Conservation (phyloP, 2,797 vertebrate genomes). For the Neosalanx taihuensis region DNA sequence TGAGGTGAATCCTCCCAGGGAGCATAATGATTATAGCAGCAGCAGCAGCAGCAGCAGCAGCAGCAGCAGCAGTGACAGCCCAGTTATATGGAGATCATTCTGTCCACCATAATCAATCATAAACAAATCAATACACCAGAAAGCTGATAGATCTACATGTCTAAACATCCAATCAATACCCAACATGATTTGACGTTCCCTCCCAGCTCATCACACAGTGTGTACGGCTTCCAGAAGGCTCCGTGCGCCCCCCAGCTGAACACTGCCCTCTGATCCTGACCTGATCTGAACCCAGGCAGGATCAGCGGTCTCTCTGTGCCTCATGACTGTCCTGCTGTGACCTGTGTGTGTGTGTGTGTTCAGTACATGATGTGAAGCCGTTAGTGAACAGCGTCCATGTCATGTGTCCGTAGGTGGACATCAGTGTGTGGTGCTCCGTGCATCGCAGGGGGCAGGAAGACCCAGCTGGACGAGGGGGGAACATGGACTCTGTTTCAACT, state of each 20-base stretch:
- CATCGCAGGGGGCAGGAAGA: background rate
- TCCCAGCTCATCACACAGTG: background rate
- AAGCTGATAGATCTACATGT: background rate
- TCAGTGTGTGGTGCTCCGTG: too few relatives aligned
- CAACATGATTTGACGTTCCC: background rate
- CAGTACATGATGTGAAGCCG: background rate
- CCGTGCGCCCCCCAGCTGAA: background rate
- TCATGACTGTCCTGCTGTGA: slow-evolving; percentile 37
- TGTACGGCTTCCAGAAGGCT: background rate
- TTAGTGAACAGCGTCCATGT: too few relatives aligned
- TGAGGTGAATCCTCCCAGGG: too few relatives aligned
- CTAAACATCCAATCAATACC: background rate
- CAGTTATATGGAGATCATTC: too few relatives aligned
- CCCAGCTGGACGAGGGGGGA: slow-evolving; percentile 15
- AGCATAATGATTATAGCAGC: too few relatives aligned
- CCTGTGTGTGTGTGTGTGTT: background rate
- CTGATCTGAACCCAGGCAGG: background rate
- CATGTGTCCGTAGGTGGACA: too few relatives aligned
- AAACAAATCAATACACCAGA: background rate
- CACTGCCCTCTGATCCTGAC: background rate
- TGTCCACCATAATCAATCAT: background rate
- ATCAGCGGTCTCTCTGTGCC: background rate
- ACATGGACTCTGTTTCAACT: slow-evolving; percentile 15
- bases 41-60: too few relatives aligned
- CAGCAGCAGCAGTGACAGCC: too few relatives aligned